Percentiles rank a stretch among this genome's conserved stretches.
Evolutionary conservation across 2,888 invertebrate genomes (phyloP).

Genomic region (Temnothorax ravouxi): DNA sequence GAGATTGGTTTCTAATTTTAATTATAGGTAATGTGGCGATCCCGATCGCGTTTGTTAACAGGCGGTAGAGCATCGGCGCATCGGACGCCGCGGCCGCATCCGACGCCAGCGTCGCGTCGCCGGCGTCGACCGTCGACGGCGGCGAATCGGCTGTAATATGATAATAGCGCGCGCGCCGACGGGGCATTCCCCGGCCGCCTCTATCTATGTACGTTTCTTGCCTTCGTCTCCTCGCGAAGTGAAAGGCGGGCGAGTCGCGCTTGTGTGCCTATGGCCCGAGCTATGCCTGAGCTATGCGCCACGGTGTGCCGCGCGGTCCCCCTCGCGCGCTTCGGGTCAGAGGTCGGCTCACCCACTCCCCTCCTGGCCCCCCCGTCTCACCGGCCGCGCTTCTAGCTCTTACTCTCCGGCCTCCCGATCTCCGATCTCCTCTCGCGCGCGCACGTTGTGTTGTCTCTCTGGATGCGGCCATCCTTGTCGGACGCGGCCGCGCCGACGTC

Average conservation of each 20-base stretch:
- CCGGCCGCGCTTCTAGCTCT: slow-evolving; percentile 69
- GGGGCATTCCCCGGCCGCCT: slow-evolving; percentile 81
- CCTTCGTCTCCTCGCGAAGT: slow-evolving; percentile 80
- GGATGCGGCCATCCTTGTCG: slow-evolving; percentile 50
- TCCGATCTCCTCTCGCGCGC: slow-evolving; percentile 58
- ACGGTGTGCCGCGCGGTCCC: slow-evolving; percentile 75
- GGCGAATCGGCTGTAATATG: slow-evolving; percentile 82
- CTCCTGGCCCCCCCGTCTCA: slow-evolving; percentile 73
- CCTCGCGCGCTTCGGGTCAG: slow-evolving; percentile 80
- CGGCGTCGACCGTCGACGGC: slow-evolving; percentile 63
- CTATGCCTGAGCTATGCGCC: slow-evolving; percentile 73
- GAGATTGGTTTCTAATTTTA: neutral
- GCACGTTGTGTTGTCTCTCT: slow-evolving; percentile 58
- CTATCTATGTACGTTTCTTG: slow-evolving; percentile 76
- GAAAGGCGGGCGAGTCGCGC: slow-evolving; percentile 84
- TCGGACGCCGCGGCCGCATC: too few species aligned
- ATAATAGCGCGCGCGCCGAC: slow-evolving; percentile 79
- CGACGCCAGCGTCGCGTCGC: neutral
- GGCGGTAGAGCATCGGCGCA: too few species aligned
- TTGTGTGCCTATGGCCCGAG: slow-evolving; percentile 73
- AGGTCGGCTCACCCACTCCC: slow-evolving; percentile 85
- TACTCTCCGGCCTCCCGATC: slow-evolving; percentile 66
- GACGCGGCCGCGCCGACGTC: slow-evolving; percentile 17
- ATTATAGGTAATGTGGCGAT: neutral
- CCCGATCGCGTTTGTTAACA: neutral